Conservation (phyloP, 2,888 invertebrate species). For the Noctuana brunneofusca region DNA sequence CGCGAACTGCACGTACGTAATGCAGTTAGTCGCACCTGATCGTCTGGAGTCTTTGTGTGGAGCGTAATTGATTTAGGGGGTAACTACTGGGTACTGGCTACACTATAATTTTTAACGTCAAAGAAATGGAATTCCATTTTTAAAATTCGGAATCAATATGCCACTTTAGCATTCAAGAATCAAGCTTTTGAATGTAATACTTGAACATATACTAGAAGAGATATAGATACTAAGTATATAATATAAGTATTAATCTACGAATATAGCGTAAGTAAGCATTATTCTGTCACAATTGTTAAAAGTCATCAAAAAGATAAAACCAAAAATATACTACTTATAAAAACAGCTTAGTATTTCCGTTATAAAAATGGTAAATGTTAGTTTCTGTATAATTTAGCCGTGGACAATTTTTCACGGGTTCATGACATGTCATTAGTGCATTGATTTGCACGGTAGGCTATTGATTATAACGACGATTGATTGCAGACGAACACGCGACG, state of each 20-base stretch:
- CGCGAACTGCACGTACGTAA: constrained; percentile 64
- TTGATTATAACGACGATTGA: constrained; percentile 75
- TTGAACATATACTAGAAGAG: no score
- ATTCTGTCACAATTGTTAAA: no score
- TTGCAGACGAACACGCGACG: constrained; percentile 65
- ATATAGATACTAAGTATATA: no score
- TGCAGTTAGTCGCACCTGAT: constrained; percentile 62
- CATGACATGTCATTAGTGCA: constrained; percentile 62
- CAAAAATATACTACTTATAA: neutral
- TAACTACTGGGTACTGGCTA: constrained; percentile 34
- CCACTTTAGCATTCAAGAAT: no score
- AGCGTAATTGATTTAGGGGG: constrained; percentile 44
- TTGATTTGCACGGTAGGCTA: constrained; percentile 75
- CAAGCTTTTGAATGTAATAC: neutral
- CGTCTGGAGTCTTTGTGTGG: constrained; percentile 50
- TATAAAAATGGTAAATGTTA: constrained; percentile 20
- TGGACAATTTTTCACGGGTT: constrained; percentile 54
- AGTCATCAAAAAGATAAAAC: no score
- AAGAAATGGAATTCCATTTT: constrained; percentile 10
- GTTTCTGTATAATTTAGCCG: constrained; percentile 25
- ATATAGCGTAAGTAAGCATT: no score
- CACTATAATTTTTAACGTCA: constrained; percentile 28
- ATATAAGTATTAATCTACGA: no score
- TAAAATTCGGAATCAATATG: constrained; percentile 7
- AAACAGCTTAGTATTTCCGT: neutral